Conservation (phyloP, 2,113 vertebrate genomes). For the Notechis scutatus region DNA sequence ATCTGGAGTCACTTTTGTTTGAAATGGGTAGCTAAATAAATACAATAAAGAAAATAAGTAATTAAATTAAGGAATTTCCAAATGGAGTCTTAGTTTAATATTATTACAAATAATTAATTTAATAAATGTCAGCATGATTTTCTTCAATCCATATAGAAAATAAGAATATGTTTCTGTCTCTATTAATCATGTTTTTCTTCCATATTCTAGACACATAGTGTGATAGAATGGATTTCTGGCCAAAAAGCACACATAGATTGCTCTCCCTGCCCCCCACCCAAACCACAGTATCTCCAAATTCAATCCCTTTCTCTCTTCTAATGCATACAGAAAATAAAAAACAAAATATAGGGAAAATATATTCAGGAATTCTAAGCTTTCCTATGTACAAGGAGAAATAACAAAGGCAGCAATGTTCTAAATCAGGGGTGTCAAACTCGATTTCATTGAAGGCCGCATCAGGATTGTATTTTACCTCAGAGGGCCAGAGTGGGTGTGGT, state of each 20-base stretch:
- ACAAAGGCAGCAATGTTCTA: neutral
- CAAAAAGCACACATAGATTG: neutral
- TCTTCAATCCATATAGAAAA: slow-evolving; percentile 1
- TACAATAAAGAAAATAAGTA: neutral
- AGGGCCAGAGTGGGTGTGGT: no score
- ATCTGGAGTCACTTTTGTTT: neutral
- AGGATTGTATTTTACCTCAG: no score
- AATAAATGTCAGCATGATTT: slow-evolving; percentile 28
- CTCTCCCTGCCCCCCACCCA: no score
- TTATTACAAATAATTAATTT: slow-evolving; percentile 16
- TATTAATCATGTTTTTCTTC: slow-evolving; percentile 42
- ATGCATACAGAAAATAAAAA: neutral
- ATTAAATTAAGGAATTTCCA: neutral
- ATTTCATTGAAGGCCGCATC: no score
- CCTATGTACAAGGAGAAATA: neutral
- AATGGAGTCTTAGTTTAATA: neutral
- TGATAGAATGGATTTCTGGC: slow-evolving; percentile 10
- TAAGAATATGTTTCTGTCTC: slow-evolving; percentile 19
- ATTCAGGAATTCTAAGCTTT: neutral
- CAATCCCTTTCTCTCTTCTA: neutral
- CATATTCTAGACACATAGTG: slow-evolving; percentile 28
- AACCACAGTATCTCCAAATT: neutral
- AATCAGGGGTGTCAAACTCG: no score
- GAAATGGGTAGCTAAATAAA: neutral
- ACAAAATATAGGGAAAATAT: neutral